Evolutionary conservation across 2,797 vertebrate genomes (phyloP).

Genomic region (Gallinago nigripennis): DNA sequence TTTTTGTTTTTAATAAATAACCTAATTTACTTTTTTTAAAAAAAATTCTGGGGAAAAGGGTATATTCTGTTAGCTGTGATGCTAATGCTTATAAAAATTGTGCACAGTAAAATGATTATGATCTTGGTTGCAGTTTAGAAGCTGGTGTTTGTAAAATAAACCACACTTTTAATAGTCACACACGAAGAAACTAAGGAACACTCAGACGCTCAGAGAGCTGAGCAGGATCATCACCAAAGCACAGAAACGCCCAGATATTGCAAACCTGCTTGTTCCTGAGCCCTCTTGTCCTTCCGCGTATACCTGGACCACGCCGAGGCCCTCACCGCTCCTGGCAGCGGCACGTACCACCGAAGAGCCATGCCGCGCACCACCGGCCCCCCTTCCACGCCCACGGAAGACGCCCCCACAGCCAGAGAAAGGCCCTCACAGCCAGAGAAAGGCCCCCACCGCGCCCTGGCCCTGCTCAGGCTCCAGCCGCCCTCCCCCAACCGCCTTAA

Average conservation of each 20-base stretch:
- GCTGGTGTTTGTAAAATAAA: background rate
- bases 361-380: rapidly evolving
- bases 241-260: rapidly evolving
- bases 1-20: background rate
- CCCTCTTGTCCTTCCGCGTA: rapidly evolving
- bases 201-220: rapidly evolving
- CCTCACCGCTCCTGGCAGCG: rapidly evolving
- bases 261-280: rapidly evolving
- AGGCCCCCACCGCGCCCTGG: too few species aligned
- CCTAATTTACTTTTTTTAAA: too few species aligned
- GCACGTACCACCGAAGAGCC: rapidly evolving
- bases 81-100: too few species aligned
- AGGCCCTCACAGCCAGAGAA: too few species aligned
- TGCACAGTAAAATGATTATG: rapidly evolving
- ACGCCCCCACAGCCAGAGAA: background rate
- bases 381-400: rapidly evolving
- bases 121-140: rapidly evolving
- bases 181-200: background rate
- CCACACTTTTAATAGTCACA: background rate
- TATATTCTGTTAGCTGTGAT: rapidly evolving
- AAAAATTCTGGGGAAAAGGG: background rate
- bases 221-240: too few species aligned
- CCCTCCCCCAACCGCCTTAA: background rate
- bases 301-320: rapidly evolving
- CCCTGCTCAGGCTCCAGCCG: rapidly evolving